Percentiles rank a stretch among this genome's conserved stretches.
Evolutionary conservation across 2,888 invertebrate species (phyloP).

Genomic region (Trichopria drosophilae): DNA sequence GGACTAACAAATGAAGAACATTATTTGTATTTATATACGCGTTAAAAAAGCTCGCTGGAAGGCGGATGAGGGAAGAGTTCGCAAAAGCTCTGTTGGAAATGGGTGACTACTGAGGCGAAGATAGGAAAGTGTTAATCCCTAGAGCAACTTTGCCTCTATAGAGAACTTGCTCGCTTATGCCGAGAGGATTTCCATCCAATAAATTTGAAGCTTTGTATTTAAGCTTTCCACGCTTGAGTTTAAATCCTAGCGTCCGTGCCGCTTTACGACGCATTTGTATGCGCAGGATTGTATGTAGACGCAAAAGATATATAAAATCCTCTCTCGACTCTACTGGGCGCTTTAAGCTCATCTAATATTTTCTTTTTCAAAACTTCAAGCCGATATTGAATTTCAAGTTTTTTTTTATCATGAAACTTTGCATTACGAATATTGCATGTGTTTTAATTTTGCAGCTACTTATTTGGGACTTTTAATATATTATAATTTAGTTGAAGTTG

Average conservation of each 20-base stretch:
- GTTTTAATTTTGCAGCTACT: too few species aligned
- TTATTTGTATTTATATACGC: too few species aligned
- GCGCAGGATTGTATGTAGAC: constrained; percentile 26
- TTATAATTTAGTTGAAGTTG: too few species aligned
- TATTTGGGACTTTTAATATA: too few species aligned
- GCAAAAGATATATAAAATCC: too few species aligned
- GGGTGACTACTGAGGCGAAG: constrained; percentile 48
- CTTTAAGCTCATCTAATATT: too few species aligned
- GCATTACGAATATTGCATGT: too few species aligned
- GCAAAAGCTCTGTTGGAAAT: constrained; percentile 42
- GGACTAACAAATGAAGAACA: too few species aligned
- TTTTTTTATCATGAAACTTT: too few species aligned
- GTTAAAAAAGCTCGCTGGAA: constrained; percentile 8
- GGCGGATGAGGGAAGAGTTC: constrained; percentile 35
- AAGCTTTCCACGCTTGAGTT: constrained; percentile 62
- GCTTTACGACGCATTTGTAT: constrained; percentile 24
- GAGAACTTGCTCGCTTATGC: constrained; percentile 56
- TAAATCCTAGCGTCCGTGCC: constrained; percentile 55
- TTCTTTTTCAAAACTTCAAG: too few species aligned
- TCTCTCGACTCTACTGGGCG: too few species aligned
- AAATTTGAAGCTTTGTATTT: constrained; percentile 66
- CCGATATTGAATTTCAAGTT: too few species aligned
- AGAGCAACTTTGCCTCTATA: constrained; percentile 60
- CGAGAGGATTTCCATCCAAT: constrained; percentile 63
- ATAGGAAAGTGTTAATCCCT: constrained; percentile 65